These are phyloP conservation scores for Drosophila fungiperda DNA, from an alignment of 2,888 invertebrate species.

Conservation along the genomic window DNA sequence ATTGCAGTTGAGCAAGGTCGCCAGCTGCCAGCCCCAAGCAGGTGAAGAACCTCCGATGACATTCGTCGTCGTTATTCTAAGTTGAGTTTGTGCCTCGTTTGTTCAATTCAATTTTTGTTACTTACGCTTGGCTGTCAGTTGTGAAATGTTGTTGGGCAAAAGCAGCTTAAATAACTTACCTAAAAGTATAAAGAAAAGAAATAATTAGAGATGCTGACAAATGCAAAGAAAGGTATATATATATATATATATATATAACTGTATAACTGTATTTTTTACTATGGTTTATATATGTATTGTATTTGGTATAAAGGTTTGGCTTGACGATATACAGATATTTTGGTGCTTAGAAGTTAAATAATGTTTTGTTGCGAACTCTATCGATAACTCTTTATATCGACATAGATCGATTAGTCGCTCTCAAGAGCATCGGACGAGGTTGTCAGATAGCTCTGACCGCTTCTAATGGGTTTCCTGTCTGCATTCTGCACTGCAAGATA, in stretches of 20 bases:
- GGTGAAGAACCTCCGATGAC: slow-evolving; percentile 71
- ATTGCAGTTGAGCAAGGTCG: slow-evolving; percentile 56
- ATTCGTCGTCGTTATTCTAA: slow-evolving; percentile 47
- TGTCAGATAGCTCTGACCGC: no score
- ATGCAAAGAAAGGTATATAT: background rate
- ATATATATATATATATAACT: background rate
- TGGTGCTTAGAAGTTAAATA: no score
- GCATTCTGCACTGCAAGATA: no score
- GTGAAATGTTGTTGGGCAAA: background rate
- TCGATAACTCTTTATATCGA: no score
- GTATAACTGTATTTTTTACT: background rate
- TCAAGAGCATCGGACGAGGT: no score
- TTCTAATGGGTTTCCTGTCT: no score
- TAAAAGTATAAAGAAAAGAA: slow-evolving; percentile 29
- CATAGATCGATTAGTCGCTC: no score
- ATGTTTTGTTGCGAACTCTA: no score
- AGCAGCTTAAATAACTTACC: slow-evolving; percentile 35
- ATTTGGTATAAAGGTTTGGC: no score
- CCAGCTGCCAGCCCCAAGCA: slow-evolving; percentile 14
- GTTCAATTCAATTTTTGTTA: slow-evolving; percentile 30
- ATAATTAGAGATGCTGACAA: slow-evolving; percentile 5
- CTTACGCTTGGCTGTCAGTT: slow-evolving; percentile 49
- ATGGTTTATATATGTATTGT: no score
- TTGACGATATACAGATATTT: no score
- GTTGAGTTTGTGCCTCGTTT: slow-evolving; percentile 5